Conservation (phyloP, 2,888 invertebrate species). For the Netelia melanura region DNA sequence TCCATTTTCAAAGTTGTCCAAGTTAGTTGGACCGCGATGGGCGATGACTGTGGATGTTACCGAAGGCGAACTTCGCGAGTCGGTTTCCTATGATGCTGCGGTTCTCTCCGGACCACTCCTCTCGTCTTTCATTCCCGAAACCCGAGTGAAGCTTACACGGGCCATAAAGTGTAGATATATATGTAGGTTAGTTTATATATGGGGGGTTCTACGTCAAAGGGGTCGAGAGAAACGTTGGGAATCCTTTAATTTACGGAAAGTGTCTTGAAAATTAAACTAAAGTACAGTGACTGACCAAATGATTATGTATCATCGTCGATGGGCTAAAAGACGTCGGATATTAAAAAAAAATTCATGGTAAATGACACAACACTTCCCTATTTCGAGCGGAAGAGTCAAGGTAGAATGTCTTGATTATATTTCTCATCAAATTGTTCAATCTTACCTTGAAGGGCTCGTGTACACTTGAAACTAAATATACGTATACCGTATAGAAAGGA, state of each 20-base stretch:
- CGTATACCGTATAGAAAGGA: not conserved
- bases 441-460: not conserved
- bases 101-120: conserved; percentile 58
- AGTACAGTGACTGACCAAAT: not conserved
- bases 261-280: conserved; percentile 1
- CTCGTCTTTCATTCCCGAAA: conserved; percentile 53
- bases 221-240: not conserved
- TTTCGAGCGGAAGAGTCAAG: not conserved
- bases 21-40: conserved; percentile 70
- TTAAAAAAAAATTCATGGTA: too few relatives aligned
- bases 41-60: conserved; percentile 58
- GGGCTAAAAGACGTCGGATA: too few relatives aligned
- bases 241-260: not conserved
- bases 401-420: not conserved
- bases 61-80: conserved; percentile 56
- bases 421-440: not conserved
- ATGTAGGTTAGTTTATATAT: conserved; percentile 8
- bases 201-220: not conserved
- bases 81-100: conserved; percentile 64
- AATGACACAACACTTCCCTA: too few relatives aligned
- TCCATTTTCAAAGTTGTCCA: conserved; percentile 75
- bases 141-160: conserved; percentile 57
- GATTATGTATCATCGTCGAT: too few relatives aligned
- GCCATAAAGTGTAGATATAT: conserved; percentile 33
- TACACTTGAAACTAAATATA: not conserved